Evolutionary conservation across 2,113 vertebrate species (phyloP).

Genomic region (Procavia capensis): DNA sequence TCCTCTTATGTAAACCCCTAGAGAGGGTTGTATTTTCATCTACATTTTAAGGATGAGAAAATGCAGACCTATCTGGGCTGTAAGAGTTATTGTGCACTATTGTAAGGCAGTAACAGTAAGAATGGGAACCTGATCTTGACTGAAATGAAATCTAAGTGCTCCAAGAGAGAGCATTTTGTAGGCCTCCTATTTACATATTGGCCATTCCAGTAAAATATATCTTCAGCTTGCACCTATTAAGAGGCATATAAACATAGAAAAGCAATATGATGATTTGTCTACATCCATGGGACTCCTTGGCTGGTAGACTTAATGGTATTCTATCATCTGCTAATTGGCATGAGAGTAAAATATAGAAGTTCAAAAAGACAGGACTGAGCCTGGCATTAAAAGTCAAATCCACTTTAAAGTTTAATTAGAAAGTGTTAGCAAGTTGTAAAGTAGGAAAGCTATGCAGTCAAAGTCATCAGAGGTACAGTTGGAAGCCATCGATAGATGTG

Average conservation of each 20-base stretch:
- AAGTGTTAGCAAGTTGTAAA: neutral
- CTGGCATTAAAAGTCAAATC: neutral
- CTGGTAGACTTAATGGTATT: neutral
- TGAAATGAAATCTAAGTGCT: neutral
- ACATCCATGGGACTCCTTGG: neutral
- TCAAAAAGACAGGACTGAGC: neutral
- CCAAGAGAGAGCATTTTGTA: neutral
- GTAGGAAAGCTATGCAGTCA: neutral
- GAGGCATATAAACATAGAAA: neutral
- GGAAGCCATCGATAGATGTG: neutral
- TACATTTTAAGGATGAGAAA: neutral
- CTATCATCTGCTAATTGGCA: neutral
- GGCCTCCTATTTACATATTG: neutral
- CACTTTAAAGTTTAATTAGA: conserved; percentile 21
- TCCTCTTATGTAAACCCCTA: neutral
- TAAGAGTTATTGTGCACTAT: neutral
- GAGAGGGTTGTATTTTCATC: neutral
- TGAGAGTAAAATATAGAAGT: neutral
- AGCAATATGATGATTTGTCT: neutral
- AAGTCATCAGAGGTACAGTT: neutral
- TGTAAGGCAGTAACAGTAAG: neutral
- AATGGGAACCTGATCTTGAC: neutral
- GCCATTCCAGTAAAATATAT: neutral
- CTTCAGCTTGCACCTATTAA: neutral
- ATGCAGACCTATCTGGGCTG: neutral